Evolutionary conservation across 2,888 invertebrate genomes (phyloP).

Genomic region (Chouioia cunea): DNA sequence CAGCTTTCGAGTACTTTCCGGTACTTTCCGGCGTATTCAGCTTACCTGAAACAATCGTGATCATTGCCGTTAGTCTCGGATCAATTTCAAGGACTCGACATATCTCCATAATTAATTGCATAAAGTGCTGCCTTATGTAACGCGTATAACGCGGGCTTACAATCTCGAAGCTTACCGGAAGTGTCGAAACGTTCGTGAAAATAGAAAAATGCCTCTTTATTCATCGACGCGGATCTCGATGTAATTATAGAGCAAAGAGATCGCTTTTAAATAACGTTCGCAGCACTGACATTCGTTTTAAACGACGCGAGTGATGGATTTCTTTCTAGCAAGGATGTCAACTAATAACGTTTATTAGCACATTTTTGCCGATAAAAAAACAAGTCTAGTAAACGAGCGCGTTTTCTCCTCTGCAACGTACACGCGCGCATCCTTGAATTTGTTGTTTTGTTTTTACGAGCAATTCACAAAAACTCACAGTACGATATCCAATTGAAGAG

Average conservation of each 20-base stretch:
- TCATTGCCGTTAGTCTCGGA: too few species aligned
- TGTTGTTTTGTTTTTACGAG: too few species aligned
- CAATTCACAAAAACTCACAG: too few species aligned
- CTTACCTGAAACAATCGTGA: constrained; percentile 38
- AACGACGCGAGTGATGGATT: background rate
- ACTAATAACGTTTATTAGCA: too few species aligned
- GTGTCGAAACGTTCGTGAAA: background rate
- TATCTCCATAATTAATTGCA: background rate
- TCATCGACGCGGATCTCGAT: background rate
- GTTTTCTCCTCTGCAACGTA: background rate
- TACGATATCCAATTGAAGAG: too few species aligned
- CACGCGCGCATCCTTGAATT: background rate
- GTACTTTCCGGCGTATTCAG: background rate
- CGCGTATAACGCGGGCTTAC: background rate
- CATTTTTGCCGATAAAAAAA: too few species aligned
- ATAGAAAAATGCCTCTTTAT: background rate
- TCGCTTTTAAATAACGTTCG: background rate
- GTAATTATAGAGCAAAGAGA: constrained; percentile 1
- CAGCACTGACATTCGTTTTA: background rate
- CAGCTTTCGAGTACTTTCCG: too few species aligned
- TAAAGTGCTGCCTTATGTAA: background rate
- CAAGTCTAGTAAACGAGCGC: too few species aligned
- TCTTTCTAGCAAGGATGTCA: too few species aligned
- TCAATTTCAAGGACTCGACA: too few species aligned
- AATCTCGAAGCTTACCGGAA: background rate